These are phyloP conservation scores for Atta cephalotes DNA, from an alignment of 1,140 invertebrate genomes.

Conservation along the genomic window DNA sequence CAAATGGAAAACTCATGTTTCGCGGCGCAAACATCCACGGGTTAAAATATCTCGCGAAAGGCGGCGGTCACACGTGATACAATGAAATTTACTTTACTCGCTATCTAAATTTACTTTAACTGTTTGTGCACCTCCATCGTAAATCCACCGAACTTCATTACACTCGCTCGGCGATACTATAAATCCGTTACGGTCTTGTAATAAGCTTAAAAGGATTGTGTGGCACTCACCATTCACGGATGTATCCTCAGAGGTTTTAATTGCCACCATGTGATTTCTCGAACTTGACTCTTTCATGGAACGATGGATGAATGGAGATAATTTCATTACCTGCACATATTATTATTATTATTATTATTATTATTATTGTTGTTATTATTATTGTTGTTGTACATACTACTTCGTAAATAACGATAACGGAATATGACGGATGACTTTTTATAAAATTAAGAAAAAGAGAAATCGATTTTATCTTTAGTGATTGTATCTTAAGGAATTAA, in stretches of 20 bases:
- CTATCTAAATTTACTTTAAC: constrained; percentile 56
- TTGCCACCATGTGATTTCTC: constrained; percentile 31
- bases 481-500: not conserved
- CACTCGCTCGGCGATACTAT: constrained; percentile 62
- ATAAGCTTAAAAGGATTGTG: constrained; percentile 70
- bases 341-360: no score
- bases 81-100: constrained; percentile 49
- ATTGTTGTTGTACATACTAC: not conserved
- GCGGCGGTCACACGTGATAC: not conserved
- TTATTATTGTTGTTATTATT: no score
- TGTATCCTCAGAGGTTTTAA: constrained; percentile 24
- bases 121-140: not conserved
- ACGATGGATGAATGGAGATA: not conserved
- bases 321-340: not conserved
- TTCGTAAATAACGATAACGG: not conserved
- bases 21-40: not conserved
- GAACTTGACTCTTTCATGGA: not conserved
- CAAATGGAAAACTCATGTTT: constrained; percentile 8
- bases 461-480: not conserved
- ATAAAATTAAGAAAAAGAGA: not conserved
- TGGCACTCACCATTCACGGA: constrained; percentile 42
- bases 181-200: constrained; percentile 68
- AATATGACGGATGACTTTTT: not conserved
- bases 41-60: constrained; percentile 39
- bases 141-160: constrained; percentile 63